These are phyloP conservation scores for Rhopalosiphum nymphaeae DNA, from an alignment of 2,888 invertebrate genomes.

Conservation along the genomic window DNA sequence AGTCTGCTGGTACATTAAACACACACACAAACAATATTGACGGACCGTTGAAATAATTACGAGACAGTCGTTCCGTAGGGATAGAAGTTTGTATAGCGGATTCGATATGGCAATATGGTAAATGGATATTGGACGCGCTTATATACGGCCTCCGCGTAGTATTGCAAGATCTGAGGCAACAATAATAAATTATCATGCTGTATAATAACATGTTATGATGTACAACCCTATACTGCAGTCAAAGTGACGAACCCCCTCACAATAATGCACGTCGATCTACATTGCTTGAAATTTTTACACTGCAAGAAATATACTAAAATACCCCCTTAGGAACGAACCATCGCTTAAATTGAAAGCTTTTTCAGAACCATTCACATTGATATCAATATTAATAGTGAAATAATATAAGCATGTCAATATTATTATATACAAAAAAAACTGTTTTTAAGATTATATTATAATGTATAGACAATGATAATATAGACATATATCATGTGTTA, in stretches of 20 bases:
- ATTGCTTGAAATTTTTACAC: not conserved
- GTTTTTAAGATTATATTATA: too few species aligned
- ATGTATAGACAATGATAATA: too few species aligned
- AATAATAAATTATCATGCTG: not conserved
- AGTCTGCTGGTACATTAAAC: not conserved
- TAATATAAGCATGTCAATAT: not conserved
- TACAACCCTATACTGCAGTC: not conserved
- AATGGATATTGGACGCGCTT: not conserved
- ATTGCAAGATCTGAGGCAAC: not conserved
- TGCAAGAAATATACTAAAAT: not conserved
- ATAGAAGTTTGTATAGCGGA: not conserved
- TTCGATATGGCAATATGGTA: not conserved
- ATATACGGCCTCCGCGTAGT: not conserved
- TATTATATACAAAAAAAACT: not conserved
- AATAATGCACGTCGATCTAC: not conserved
- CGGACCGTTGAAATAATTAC: not conserved
- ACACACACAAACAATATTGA: not conserved
- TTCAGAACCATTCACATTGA: not conserved
- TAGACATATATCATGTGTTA: too few species aligned
- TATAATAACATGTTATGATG: not conserved
- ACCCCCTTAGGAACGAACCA: not conserved
- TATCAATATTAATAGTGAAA: not conserved
- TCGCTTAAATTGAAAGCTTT: not conserved
- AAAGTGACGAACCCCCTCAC: not conserved
- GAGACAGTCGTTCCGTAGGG: not conserved